Percentiles rank a stretch among this genome's conserved stretches.
Conservation (phyloP, 2,113 vertebrate genomes). For the Myotis lucifugus region DNA sequence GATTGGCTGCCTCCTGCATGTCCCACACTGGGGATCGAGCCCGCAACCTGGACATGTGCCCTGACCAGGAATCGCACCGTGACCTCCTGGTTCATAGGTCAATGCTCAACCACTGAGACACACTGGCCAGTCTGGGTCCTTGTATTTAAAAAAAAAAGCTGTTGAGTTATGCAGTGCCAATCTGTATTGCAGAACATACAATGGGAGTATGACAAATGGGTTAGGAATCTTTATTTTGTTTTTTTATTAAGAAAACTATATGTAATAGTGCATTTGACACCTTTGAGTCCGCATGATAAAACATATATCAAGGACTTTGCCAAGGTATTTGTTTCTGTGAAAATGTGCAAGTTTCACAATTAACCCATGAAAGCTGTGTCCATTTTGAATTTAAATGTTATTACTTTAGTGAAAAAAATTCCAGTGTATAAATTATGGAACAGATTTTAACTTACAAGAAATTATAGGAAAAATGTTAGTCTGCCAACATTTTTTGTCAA, state of each 20-base stretch:
- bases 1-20: no score
- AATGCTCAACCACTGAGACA: no score
- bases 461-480: neutral
- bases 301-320: neutral
- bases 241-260: slow-evolving; percentile 7
- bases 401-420: neutral
- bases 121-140: neutral
- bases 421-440: neutral
- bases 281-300: neutral
- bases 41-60: no score
- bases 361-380: neutral
- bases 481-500: neutral
- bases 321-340: neutral
- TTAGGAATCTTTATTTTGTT: neutral
- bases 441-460: neutral
- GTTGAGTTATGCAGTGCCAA: neutral
- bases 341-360: neutral
- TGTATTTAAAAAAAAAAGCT: neutral
- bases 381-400: neutral
- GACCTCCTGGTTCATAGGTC: no score
- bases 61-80: no score
- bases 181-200: neutral
- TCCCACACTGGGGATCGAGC: no score
- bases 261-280: neutral
- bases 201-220: neutral